A percentile compares a stretch with the other conserved stretches of the same genome.
These are phyloP conservation scores for Triplophysa yarkandensis DNA, from an alignment of 2,797 vertebrate genomes.

Conservation along the genomic window DNA sequence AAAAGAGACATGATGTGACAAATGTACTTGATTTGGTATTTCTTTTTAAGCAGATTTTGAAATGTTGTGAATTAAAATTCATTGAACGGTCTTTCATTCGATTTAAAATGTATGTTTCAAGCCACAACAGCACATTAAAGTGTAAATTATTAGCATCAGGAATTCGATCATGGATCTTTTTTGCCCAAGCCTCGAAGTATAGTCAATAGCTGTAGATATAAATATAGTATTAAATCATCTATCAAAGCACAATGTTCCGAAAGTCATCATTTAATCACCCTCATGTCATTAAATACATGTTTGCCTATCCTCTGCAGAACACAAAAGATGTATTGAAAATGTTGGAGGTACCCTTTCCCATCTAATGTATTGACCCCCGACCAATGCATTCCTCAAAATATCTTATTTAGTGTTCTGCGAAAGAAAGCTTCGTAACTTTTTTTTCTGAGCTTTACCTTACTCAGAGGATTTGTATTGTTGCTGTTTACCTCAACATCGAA, in stretches of 20 bases:
- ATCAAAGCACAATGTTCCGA: background rate
- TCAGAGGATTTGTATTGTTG: too few relatives aligned
- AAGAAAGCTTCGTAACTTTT: too few relatives aligned
- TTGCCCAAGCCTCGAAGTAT: background rate
- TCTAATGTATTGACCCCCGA: too few relatives aligned
- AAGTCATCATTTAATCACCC: too few relatives aligned
- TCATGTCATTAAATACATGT: too few relatives aligned
- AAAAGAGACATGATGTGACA: background rate
- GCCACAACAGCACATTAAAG: background rate
- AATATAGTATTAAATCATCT: background rate
- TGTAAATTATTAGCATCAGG: background rate
- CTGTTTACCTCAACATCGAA: background rate
- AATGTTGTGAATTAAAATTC: background rate
- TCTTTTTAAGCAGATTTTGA: too few relatives aligned
- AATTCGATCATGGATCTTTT: background rate
- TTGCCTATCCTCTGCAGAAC: too few relatives aligned
- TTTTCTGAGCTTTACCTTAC: too few relatives aligned
- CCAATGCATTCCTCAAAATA: too few relatives aligned
- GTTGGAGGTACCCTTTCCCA: too few relatives aligned
- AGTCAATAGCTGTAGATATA: background rate
- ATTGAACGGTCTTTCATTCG: background rate
- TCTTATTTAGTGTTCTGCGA: too few relatives aligned
- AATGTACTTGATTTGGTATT: background rate
- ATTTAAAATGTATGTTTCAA: background rate
- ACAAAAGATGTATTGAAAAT: too few relatives aligned